Base-by-base conservation (phyloP, 2,113 vertebrate species). In the Pontoporia blainvillei region DNA sequence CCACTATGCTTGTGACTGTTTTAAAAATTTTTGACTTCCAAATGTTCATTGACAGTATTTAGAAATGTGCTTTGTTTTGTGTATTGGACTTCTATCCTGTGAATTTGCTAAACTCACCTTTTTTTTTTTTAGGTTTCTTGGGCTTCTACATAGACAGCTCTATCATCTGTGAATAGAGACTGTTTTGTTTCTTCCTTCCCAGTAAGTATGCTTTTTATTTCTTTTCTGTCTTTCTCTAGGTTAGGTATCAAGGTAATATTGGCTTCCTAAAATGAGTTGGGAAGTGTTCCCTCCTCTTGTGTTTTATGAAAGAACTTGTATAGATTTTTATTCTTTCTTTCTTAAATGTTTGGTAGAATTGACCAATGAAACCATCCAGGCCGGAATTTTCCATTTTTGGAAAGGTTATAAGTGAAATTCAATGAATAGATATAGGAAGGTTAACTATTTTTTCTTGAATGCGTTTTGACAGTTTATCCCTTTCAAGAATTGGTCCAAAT, bases 11-110 rank as follows among this genome's bases (percentile, higher is more conserved):
- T 44, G 17, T 54, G 59, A 88, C 14, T 54, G 1, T 44, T 72
- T 75, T 94, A 34, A 1, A 91, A 67, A 61, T 31, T 54, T 85
- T 76, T 78, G 17, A 92, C 78, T 79, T 86, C 49, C 44, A 86
- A 85, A 64, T 72, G 41, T 72, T 83, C 39, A 17, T 88, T 89
- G 41, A 6, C 86, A 49, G 44, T 64, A 59, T 72, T 66, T 85
- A 79, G 72, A 94, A 81, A 94, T 72, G 36, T n/a, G 39, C 15
- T 76, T 78, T 87, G 64, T 67, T 86, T 90, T 93, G 44, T 93
- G 17, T 62, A 57, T 62, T 73, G 44, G 17, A 11, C 7, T 75
- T 36, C 8, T n/a, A 79, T 36, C 11, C 34, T 84, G 21, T 88
- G 85, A 89, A 88, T 84, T 59, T 93, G 31, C 34, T 93, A 89